Base-by-base conservation (phyloP, 2,113 vertebrate genomes). In the Salvelinus sp. region DNA sequence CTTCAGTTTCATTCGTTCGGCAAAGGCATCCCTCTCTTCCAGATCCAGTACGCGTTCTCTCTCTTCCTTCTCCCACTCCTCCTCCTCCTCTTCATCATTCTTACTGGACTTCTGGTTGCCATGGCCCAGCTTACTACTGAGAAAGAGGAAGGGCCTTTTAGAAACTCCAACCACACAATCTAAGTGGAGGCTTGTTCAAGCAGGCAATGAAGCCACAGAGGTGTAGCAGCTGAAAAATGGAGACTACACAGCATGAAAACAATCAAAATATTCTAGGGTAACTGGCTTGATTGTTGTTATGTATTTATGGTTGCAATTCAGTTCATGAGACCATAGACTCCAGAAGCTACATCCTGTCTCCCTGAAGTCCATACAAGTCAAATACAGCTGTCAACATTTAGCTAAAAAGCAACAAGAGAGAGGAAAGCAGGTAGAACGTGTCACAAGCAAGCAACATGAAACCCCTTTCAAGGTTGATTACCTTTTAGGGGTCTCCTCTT, bases 31-130 rank as follows among this genome's bases (percentile, higher is more conserved):
- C 0, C 96, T 93, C 65, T 97, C 96, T 73, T 96, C 93, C 74
- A 97, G 90, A 82, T 98, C 97, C 50, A 94, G 94, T 38, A 96
- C 79, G 10, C 97, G 92, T 57, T 95, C 96, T 1, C 95, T 86
- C 78, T 98, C 97, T 0, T 95, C 95, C 28, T 92, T 94, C 78
- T 97, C 97, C 95, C 96, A 96, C 65, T 97, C 96, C 4, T 95
- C 96, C 0, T 95, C 96, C 12, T 92, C 90, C 4, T 90, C 33
- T 33, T 33, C 67, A 18, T 30, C 89, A 22, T 92, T 83, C 47
- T 65, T 84, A 16, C 54, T 44, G 10, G 85, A 57, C 25, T 60
- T 80, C 3, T 54, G 50, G 50, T 54, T 0, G 16, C 14, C 50
- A 54, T 54, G 50, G n/a, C 58, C 58, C 58, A 22, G n/a, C n/a